Evolutionary conservation across 2,113 vertebrate species (phyloP).

Genomic region (Neodon shergylaensis): DNA sequence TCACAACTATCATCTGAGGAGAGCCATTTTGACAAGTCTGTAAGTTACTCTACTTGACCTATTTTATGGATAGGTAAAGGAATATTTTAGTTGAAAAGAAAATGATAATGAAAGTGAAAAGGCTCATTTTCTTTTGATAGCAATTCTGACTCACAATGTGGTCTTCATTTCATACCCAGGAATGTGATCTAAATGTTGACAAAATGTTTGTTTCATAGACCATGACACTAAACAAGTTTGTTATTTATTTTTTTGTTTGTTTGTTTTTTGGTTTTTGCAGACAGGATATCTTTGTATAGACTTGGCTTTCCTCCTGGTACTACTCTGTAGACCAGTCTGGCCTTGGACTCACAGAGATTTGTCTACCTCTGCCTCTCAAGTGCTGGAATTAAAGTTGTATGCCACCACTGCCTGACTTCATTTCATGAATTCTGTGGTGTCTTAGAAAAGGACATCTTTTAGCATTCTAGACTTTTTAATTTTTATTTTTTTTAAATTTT

Average conservation of each 20-base stretch:
- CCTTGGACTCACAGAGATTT: not conserved
- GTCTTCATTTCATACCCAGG: constrained; percentile 12
- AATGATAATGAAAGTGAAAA: not conserved
- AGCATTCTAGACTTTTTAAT: not conserved
- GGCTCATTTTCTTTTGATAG: not conserved
- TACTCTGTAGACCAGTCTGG: not conserved
- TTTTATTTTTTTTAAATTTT: not conserved
- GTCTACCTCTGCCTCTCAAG: not conserved
- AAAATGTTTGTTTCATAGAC: constrained; percentile 32
- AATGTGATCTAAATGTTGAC: constrained; percentile 35
- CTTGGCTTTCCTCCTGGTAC: not conserved
- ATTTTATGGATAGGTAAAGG: not conserved
- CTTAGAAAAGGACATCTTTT: constrained; percentile 40
- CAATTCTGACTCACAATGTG: not conserved
- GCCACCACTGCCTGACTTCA: not conserved
- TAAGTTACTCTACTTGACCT: constrained; percentile 56
- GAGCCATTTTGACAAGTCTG: constrained; percentile 45
- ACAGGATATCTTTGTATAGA: not conserved
- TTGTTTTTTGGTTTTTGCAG: not conserved
- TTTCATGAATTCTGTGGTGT: not conserved
- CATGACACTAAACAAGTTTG: not conserved
- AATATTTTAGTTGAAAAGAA: constrained; percentile 58
- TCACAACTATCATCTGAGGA: constrained; percentile 32
- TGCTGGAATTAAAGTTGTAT: not conserved
- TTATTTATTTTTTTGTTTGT: too few relatives aligned